Evolutionary conservation across 1,140 invertebrate species (phyloP), one percentile per base, ranked within the genome.

Genomic region (Harpegnathos saltator): DNA sequence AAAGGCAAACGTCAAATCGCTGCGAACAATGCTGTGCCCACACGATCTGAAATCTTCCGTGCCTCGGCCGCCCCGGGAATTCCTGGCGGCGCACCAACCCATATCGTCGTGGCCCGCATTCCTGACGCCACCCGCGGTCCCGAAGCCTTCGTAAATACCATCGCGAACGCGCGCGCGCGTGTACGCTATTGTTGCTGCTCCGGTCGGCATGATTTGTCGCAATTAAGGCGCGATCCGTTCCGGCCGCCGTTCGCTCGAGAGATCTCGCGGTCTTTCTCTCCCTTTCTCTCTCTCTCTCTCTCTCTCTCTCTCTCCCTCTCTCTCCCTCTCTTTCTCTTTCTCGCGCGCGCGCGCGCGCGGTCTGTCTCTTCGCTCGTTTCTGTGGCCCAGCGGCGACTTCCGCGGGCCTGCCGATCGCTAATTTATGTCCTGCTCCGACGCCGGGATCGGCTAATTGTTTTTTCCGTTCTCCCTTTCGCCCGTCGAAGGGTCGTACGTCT

Each of bases 211-310:
- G 89, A 92, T 92, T 92, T 89, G 86, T 68, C 62, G 82, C 89
- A 90, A 92, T 91, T 91, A 91, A 91, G 80, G 85, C 59, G 83
- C 89, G 86, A 90, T 89, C 90, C 90, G 87, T 92, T 89, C 69
- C 72, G 9, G 29, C 29, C 29, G 29, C 29, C n/a, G n/a, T n/a
- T n/a, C n/a, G n/a, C n/a, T n/a, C n/a, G n/a, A n/a, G n/a, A n/a
- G n/a, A n/a, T n/a, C n/a, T n/a, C n/a, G n/a, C n/a, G n/a, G n/a
- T n/a, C n/a, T n/a, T n/a, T n/a, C n/a, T n/a, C 29, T 33, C 29
- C 11, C 38, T 44, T 9, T 44, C 38, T 11, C 38, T 44, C 9
- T 44, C 38, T 44, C 22, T n/a, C 29, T 33, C 29, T 44, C 38
- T 44, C 38, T 44, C 38, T 11, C 38, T 44, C 9, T 44, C 38